Conservation (phyloP, 2,888 invertebrate genomes). For the Pseudoips prasinana region DNA sequence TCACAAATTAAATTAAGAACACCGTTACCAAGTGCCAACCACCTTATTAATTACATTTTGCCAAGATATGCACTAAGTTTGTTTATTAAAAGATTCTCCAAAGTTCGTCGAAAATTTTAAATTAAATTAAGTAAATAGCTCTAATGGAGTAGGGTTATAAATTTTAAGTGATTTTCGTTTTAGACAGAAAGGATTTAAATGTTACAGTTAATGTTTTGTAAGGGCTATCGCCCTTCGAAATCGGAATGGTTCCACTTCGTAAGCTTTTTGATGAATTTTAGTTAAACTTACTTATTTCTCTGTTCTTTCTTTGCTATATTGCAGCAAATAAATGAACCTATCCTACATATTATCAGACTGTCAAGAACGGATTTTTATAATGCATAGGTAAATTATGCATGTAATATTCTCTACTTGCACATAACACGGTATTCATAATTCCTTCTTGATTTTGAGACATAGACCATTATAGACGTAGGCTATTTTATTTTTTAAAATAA, state of each 20-base stretch:
- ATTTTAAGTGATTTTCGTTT: conserved; percentile 36
- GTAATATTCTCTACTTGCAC: too few relatives aligned
- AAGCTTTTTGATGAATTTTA: too few relatives aligned
- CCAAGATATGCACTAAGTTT: not conserved
- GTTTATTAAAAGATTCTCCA: conserved; percentile 2
- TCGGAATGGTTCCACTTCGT: conserved; percentile 14
- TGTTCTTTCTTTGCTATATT: too few relatives aligned
- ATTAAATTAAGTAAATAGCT: conserved; percentile 54
- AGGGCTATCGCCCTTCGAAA: conserved; percentile 10
- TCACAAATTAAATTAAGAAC: not conserved
- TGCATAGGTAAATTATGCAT: too few relatives aligned
- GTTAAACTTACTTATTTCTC: too few relatives aligned
- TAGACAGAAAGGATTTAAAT: conserved; percentile 28
- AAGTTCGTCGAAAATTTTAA: conserved; percentile 45
- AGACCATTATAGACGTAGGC: too few relatives aligned
- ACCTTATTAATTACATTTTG: conserved; percentile 1
- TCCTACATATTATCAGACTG: too few relatives aligned
- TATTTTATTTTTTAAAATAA: too few relatives aligned
- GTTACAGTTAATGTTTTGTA: conserved; percentile 15
- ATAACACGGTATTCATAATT: too few relatives aligned
- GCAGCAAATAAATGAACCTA: too few relatives aligned
- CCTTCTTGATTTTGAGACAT: too few relatives aligned
- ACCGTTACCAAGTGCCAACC: not conserved
- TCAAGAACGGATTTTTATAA: too few relatives aligned
- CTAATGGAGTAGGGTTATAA: conserved; percentile 39